phyloP scores from a whole-genome alignment of 2,888 invertebrate species.

The Drosophila melanosoma region DNA sequence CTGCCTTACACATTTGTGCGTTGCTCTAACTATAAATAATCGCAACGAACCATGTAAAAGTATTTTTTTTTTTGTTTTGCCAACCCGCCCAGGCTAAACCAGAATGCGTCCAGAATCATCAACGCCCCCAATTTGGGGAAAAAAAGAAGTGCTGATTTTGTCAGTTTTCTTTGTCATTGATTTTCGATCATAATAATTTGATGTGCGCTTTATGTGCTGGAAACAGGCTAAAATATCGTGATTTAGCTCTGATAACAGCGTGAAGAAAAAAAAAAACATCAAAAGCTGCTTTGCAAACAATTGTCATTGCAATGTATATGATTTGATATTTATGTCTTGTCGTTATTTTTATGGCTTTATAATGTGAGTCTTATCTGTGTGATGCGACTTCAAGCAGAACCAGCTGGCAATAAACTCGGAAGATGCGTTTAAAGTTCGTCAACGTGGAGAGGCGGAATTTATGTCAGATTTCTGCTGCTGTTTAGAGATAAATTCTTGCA shows the following conservation, averaged over 20 bases:
- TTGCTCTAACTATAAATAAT: constrained; percentile 29
- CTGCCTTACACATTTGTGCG: constrained; percentile 74
- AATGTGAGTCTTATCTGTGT: constrained; percentile 46
- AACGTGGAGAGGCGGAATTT: neutral
- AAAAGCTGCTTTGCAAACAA: constrained; percentile 35
- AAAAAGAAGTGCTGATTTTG: constrained; percentile 66
- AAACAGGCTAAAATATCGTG: constrained; percentile 45
- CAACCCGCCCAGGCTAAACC: constrained; percentile 29
- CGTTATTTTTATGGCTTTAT: constrained; percentile 62
- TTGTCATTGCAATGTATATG: constrained; percentile 70
- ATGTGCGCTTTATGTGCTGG: constrained; percentile 72
- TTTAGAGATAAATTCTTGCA: neutral
- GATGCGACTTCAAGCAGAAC: constrained; percentile 8
- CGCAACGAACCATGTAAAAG: constrained; percentile 19
- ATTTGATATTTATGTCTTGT: constrained; percentile 62
- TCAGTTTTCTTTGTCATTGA: constrained; percentile 76
- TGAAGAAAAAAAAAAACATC: neutral
- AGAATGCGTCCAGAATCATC: constrained; percentile 27
- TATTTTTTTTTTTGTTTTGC: constrained; percentile 3
- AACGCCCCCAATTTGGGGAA: constrained; percentile 8
- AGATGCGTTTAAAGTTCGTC: constrained; percentile 4
- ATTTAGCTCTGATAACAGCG: neutral
- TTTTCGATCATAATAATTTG: constrained; percentile 77
- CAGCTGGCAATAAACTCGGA: constrained; percentile 22
- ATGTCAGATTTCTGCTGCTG: constrained; percentile 4